phyloP scores from a whole-genome alignment of 2,113 vertebrate genomes.

The Eretmochelys imbricata region DNA sequence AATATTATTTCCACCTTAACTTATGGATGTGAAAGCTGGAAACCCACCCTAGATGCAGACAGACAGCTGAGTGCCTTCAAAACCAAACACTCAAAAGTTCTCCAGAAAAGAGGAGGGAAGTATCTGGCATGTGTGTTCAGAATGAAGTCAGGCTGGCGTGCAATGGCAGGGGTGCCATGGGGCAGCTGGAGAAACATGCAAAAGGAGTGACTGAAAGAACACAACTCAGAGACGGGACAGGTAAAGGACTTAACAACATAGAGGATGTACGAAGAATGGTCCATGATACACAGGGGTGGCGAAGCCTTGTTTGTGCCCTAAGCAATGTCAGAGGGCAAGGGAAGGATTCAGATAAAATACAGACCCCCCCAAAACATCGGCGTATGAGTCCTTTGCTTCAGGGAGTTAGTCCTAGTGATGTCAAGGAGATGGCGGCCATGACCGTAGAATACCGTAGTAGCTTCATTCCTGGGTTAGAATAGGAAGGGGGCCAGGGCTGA shows the following conservation, averaged over 20 bases:
- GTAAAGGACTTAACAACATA: not conserved
- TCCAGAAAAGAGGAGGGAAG: not conserved
- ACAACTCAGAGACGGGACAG: accelerated
- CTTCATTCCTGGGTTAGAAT: not conserved
- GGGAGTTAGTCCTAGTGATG: not conserved
- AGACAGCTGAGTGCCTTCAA: accelerated
- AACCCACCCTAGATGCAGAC: not conserved
- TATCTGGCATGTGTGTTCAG: not conserved
- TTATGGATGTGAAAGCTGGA: accelerated
- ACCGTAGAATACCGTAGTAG: not conserved
- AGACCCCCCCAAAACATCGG: not conserved
- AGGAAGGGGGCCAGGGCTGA: not conserved
- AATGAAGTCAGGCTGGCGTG: not conserved
- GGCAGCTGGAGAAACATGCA: not conserved
- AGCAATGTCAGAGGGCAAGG: not conserved
- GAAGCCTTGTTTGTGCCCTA: not conserved
- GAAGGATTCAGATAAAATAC: not conserved
- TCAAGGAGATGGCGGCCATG: not conserved
- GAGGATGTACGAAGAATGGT: not conserved
- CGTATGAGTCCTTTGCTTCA: not conserved
- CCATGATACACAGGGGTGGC: not conserved
- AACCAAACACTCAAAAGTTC: accelerated
- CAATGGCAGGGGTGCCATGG: accelerated
- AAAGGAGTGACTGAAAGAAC: accelerated
- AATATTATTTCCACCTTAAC: not conserved